Evolutionary conservation across 2,113 vertebrate genomes (phyloP).

Genomic region (Daubentonia madagascariensis): DNA sequence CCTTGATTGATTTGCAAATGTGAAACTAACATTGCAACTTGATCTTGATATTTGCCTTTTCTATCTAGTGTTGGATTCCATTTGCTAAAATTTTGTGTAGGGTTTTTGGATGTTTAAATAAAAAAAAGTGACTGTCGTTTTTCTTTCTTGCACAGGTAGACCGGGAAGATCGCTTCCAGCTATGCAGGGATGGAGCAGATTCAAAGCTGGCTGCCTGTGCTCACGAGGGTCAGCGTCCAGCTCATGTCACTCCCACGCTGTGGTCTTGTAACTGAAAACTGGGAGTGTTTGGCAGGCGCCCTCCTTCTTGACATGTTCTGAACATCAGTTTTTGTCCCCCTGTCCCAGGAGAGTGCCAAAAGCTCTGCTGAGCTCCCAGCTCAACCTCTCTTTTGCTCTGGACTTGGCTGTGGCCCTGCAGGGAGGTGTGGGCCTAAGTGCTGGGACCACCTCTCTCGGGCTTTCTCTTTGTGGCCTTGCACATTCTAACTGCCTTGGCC

Average conservation of each 20-base stretch:
- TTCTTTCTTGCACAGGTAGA: neutral
- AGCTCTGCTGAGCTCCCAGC: neutral
- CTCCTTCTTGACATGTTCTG: neutral
- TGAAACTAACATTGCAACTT: neutral
- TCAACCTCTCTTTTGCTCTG: neutral
- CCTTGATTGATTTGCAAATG: neutral
- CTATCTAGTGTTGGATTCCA: no score
- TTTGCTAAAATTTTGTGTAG: neutral
- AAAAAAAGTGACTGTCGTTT: neutral
- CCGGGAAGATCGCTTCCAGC: fast-evolving
- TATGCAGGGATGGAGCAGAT: no score
- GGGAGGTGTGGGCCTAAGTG: fast-evolving
- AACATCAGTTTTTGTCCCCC: neutral
- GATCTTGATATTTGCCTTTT: neutral
- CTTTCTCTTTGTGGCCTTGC: neutral
- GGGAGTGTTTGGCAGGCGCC: no score
- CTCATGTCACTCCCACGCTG: fast-evolving
- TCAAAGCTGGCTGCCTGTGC: no score
- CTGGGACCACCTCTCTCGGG: no score
- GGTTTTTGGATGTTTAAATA: neutral
- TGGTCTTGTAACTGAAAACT: neutral
- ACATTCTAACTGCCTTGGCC: neutral
- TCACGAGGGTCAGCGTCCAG: fast-evolving
- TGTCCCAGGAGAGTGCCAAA: no score
- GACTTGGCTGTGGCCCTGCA: neutral